Conservation (phyloP, 2,888 invertebrate species). For the Spilosoma lubricipeda region DNA sequence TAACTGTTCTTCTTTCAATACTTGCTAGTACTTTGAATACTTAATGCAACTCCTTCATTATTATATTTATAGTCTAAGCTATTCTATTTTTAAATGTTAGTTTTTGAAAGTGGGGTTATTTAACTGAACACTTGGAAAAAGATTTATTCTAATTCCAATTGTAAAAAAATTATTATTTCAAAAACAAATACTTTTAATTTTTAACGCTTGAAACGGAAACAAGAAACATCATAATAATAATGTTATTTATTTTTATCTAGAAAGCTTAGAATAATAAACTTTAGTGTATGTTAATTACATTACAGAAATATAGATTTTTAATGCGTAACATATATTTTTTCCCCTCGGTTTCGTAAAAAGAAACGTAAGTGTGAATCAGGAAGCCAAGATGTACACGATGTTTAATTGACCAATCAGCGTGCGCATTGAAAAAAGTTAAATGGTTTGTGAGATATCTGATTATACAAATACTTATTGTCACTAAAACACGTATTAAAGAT, state of each 20-base stretch:
- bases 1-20: constrained; percentile 17
- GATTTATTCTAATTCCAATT: not conserved
- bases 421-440: not conserved
- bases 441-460: not conserved
- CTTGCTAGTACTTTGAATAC: constrained; percentile 15
- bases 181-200: not conserved
- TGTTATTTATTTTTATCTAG: not conserved
- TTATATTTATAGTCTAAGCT: not conserved
- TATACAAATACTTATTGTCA: not conserved
- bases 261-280: not conserved
- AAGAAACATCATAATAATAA: not conserved
- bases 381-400: not conserved
- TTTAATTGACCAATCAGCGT: not conserved
- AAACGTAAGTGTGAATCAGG: not conserved
- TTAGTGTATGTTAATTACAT: not conserved
- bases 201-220: not conserved
- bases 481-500: not conserved
- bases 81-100: not conserved
- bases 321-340: not conserved
- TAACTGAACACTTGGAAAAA: not conserved
- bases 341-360: too few species aligned
- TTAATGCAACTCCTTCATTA: not conserved
- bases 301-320: not conserved
- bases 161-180: too few species aligned
- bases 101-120: not conserved